A percentile compares a stretch with the other conserved stretches of the same genome.
Evolutionary conservation across 1,140 invertebrate species (phyloP).

Genomic region (Drosophila murphyi): DNA sequence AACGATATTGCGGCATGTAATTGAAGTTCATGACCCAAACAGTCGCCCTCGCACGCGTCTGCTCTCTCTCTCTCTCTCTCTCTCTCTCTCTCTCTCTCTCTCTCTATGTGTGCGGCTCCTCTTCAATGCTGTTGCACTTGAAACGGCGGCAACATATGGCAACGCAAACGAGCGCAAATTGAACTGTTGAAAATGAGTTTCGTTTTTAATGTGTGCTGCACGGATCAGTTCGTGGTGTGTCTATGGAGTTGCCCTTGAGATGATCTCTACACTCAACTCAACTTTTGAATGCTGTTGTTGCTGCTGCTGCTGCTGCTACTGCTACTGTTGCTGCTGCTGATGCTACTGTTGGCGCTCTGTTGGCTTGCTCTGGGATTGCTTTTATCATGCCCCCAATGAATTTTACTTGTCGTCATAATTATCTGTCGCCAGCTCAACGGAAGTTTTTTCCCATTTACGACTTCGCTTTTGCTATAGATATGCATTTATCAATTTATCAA

Average conservation of each 20-base stretch:
- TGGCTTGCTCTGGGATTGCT: not conserved
- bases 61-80: slow-evolving; percentile 17
- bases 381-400: slow-evolving; percentile 32
- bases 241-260: slow-evolving; percentile 40
- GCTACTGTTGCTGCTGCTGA: not conserved
- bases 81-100: slow-evolving; percentile 21
- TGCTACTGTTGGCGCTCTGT: slow-evolving; percentile 1
- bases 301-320: slow-evolving; percentile 1
- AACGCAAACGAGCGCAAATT: slow-evolving; percentile 41
- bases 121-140: slow-evolving; percentile 34
- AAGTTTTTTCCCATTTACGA: slow-evolving; percentile 58
- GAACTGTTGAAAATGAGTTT: slow-evolving; percentile 51
- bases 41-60: slow-evolving; percentile 49
- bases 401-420: slow-evolving; percentile 31
- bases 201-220: slow-evolving; percentile 27
- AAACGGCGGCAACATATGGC: slow-evolving; percentile 41
- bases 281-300: slow-evolving; percentile 2
- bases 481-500: slow-evolving; percentile 61
- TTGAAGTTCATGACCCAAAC: slow-evolving; percentile 78
- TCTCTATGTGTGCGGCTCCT: not conserved
- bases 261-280: slow-evolving; percentile 28
- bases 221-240: not conserved
- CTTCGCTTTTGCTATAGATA: slow-evolving; percentile 5
- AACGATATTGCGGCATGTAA: slow-evolving; percentile 50
- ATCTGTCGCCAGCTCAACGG: slow-evolving; percentile 64